Conservation (phyloP, 1,140 invertebrate genomes). For the Ostrea edulis region DNA sequence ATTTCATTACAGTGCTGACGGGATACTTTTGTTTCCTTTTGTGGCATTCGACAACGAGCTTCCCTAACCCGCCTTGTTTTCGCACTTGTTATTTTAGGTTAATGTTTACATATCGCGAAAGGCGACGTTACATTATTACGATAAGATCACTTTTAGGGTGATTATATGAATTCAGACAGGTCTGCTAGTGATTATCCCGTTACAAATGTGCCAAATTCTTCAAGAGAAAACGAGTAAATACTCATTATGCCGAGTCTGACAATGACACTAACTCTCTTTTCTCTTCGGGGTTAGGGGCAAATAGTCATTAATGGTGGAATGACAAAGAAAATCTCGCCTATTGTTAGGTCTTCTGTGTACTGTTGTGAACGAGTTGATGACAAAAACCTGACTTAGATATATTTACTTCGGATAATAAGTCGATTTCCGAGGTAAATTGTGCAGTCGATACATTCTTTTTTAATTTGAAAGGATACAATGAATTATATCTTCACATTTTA, state of each 20-base stretch:
- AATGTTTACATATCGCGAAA: conserved; percentile 37
- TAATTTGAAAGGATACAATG: neutral
- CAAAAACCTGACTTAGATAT: neutral
- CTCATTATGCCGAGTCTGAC: neutral
- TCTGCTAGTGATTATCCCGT: conserved; percentile 18
- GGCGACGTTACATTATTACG: conserved; percentile 3
- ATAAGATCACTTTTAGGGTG: conserved; percentile 32
- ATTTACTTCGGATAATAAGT: neutral
- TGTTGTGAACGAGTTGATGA: neutral
- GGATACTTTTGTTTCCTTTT: conserved; percentile 18
- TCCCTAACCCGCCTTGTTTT: conserved; percentile 27
- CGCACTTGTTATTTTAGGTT: conserved; percentile 35
- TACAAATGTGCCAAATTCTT: conserved; percentile 29
- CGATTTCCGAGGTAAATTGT: neutral
- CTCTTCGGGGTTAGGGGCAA: neutral
- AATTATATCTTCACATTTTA: neutral
- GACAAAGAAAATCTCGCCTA: neutral
- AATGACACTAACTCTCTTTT: neutral
- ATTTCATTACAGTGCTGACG: conserved; percentile 11
- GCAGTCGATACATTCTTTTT: neutral
- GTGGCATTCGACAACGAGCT: conserved; percentile 5
- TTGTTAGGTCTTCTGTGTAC: conserved; percentile 13
- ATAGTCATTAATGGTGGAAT: conserved; percentile 31
- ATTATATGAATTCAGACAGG: conserved; percentile 36
- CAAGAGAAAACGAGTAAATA: conserved; percentile 15